Evolutionary conservation across 2,113 vertebrate genomes (phyloP), one percentile per base, ranked within the genome.

Genomic region (Hyla sarda): DNA sequence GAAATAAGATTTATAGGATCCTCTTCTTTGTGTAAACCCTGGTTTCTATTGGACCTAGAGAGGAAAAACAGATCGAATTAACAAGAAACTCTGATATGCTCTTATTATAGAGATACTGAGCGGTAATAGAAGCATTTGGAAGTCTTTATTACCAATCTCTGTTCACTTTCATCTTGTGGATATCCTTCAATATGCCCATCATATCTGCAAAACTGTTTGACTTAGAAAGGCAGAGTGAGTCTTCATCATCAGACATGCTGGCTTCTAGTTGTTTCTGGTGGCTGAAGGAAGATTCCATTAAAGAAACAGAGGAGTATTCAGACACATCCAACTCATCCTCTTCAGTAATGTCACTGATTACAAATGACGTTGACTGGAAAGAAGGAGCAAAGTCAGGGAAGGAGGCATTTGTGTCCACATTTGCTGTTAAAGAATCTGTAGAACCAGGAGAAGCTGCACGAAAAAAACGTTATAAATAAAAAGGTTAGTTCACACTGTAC

Each of bases 141-240:
- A 34, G 5, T 32, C 6, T 21, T 32, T 19, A 3, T 71, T 89
- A 99, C 98, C 97, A 93, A 87, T 99, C 97, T 92, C 98, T 97
- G 92, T 96, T 98, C 94, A 98, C 96, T 91, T 97, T 99, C 95
- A 99, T 97, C 89, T 97, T 96, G 73, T 99, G 98, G 90, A 99
- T 99, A 91, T 99, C 98, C 88, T 97, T 99, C 76, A 99, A 92
- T 79, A 99, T 99, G 82, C 98, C 98, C 97, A 98, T 99, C 91
- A 99, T 98, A 82, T 99, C 98, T 0, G 98, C 98, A 87, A 99
- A 99, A 88, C 98, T 99, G 90, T 97, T 99, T 92, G 98, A 98
- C 92, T 99, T 99, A 23, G 98, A 99, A 0, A 99, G 95, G 0
- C 97, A 99, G 76, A 99, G 89, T 0, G 97, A 96, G 62, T 96